Base-by-base conservation (phyloP, 1,140 invertebrate genomes). In the Papilio aristodemus region DNA sequence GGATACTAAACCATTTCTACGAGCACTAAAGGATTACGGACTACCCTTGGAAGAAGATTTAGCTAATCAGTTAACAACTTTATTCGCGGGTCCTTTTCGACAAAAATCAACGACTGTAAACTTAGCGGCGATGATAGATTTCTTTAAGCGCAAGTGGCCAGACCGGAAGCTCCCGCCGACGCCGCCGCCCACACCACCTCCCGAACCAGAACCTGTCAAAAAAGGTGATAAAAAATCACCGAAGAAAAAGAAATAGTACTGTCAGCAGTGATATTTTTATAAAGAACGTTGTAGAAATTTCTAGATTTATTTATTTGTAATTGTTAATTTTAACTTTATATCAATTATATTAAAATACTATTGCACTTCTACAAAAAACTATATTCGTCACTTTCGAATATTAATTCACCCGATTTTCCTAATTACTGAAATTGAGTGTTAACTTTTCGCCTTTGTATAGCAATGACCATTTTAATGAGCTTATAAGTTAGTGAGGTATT, bases 121-220 rank as follows among this genome's bases (percentile, higher is more conserved):
- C 54, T 63, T 85, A 13, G 27, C 57, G 6, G 41, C 66, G 2
- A 57, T 84, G 37, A 58, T 70, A 5, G 80, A 83, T 8, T 84
- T 76, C 36, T 59, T 86, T 4, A 62, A 74, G 2, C 74, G 84
- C 1, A 77, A 78, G 67, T 86, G 84, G 80, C 82, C 82, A 11
- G 76, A 84, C 36, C 73, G 72, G 19, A 77, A 83, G 46, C 73
- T 84, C 3, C 82, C 80, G 4, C 79, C 82, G 0, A 79, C 80
- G 0, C 81, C 81, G 0, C 74, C 79, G 1, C 79, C 82, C 0
- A 78, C 80, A 1, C 81, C 81, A 0, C 74, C 79, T 0, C 74
- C 78, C 7, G 74, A 77, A 50, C 68, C 71, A 0, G 63, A 76
- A 66, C 17, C 43, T 57, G 41, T 0, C 46, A 67, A 37, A 37